A percentile compares a stretch with the other conserved stretches of the same genome.
Evolutionary conservation across 1,140 invertebrate species (phyloP).

Genomic region (Lordiphosa stackelbergi): DNA sequence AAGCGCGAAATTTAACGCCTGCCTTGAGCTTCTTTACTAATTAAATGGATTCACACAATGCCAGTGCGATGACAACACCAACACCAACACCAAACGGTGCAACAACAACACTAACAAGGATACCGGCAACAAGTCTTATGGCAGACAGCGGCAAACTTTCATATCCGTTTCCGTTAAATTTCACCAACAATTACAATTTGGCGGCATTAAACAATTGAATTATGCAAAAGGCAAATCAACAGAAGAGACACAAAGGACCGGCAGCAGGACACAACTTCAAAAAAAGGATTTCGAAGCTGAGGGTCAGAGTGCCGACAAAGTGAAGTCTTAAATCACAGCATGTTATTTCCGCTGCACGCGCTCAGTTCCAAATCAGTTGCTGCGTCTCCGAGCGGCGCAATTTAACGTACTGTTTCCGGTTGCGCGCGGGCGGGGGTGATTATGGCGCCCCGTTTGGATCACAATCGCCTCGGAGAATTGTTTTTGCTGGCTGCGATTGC

Average conservation of each 20-base stretch:
- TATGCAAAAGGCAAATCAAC: constrained; percentile 52
- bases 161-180: constrained; percentile 63
- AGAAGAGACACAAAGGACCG: constrained; percentile 36
- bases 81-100: too few relatives aligned
- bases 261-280: constrained; percentile 12
- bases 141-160: constrained; percentile 39
- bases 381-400: constrained; percentile 30
- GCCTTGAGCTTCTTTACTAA: constrained; percentile 50
- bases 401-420: constrained; percentile 58
- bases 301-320: constrained; percentile 45
- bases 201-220: constrained; percentile 72
- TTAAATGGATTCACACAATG: constrained; percentile 63
- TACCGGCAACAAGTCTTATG: constrained; percentile 13
- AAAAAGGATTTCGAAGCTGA: constrained; percentile 12
- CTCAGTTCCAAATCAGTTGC: constrained; percentile 23
- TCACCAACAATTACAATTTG: constrained; percentile 58
- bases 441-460: constrained; percentile 30
- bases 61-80: constrained; percentile 23
- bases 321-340: constrained; percentile 76
- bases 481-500: constrained; percentile 51
- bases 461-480: constrained; percentile 55
- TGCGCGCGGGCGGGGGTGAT: constrained; percentile 5
- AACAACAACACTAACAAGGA: constrained; percentile 8
- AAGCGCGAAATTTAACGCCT: constrained; percentile 51
- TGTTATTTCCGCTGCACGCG: constrained; percentile 67